Evolutionary conservation across 2,113 vertebrate species (phyloP).

Genomic region (Ariopsis seemanni): DNA sequence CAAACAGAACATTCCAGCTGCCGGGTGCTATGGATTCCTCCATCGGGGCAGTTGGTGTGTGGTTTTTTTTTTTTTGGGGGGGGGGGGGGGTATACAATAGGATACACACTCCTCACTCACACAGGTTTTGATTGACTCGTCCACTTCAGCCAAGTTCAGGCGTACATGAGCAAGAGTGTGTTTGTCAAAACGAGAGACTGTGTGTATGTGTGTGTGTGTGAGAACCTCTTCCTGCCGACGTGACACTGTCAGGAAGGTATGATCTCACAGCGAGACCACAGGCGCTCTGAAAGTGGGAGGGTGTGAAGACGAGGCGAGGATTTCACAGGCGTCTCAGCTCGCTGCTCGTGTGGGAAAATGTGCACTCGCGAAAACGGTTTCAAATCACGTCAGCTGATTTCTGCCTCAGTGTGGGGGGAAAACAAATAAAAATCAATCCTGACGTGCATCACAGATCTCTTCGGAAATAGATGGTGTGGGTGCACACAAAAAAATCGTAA

Average conservation of each 20-base stretch:
- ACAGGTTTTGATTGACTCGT: not conserved
- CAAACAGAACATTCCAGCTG: slow-evolving; percentile 78
- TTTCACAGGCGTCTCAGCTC: slow-evolving; percentile 2
- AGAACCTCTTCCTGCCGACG: slow-evolving; percentile 28
- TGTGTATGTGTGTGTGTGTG: not conserved
- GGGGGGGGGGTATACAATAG: not conserved
- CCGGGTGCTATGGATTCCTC: slow-evolving; percentile 77
- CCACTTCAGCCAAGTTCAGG: not conserved
- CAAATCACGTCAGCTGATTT: slow-evolving; percentile 23
- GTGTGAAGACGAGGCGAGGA: slow-evolving; percentile 28
- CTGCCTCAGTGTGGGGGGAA: not conserved
- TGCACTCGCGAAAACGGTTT: not conserved
- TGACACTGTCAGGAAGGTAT: slow-evolving; percentile 32
- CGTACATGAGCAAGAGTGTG: slow-evolving; percentile 1
- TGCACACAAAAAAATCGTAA: too few relatives aligned
- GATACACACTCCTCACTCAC: slow-evolving; percentile 31
- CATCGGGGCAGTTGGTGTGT: slow-evolving; percentile 70
- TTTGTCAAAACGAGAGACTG: not conserved
- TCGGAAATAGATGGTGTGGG: not conserved
- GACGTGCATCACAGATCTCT: not conserved
- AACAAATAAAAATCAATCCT: not conserved
- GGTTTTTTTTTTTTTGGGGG: not conserved
- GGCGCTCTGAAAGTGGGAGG: slow-evolving; percentile 22
- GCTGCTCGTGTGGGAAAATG: slow-evolving; percentile 17
- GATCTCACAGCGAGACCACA: slow-evolving; percentile 33